These are phyloP conservation scores for Rhyacichthys aspro DNA, from an alignment of 2,797 vertebrate species.

Conservation along the genomic window DNA sequence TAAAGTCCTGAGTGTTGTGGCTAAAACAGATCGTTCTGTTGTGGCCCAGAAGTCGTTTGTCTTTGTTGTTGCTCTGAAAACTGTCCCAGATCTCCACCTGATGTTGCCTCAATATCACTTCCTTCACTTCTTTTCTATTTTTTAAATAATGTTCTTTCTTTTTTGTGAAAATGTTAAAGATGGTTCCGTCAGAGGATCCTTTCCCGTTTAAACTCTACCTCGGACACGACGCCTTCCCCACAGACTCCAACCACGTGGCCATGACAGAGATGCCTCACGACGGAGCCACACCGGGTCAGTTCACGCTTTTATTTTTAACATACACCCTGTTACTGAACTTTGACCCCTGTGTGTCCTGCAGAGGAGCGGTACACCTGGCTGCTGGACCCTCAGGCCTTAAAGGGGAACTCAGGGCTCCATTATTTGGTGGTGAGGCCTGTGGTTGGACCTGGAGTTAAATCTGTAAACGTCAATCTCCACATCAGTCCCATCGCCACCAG, in stretches of 20 bases:
- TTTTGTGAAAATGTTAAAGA: conserved; percentile 42
- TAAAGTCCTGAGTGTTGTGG: too few relatives aligned
- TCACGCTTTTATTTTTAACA: not conserved
- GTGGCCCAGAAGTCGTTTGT: too few relatives aligned
- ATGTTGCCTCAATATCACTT: too few relatives aligned
- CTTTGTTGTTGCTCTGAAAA: too few relatives aligned
- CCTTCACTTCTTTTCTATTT: too few relatives aligned
- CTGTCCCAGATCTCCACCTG: too few relatives aligned
- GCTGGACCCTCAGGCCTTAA: conserved; percentile 76
- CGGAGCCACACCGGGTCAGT: conserved; percentile 73
- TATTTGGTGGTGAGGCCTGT: conserved; percentile 84
- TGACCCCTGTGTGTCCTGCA: conserved; percentile 51
- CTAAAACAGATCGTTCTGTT: too few relatives aligned
- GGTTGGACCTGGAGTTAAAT: conserved; percentile 76
- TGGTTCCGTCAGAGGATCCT: conserved; percentile 78
- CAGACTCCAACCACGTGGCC: conserved; percentile 78
- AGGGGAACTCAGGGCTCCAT: conserved; percentile 81
- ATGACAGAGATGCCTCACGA: conserved; percentile 79
- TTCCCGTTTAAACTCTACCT: conserved; percentile 83
- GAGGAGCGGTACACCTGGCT: conserved; percentile 88
- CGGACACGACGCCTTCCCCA: conserved; percentile 83
- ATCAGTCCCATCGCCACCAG: conserved; percentile 83
- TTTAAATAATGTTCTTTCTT: too few relatives aligned
- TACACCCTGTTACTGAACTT: not conserved
- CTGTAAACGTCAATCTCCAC: conserved; percentile 74